Conservation (phyloP, 2,888 invertebrate species). For the Agrilus mali region DNA sequence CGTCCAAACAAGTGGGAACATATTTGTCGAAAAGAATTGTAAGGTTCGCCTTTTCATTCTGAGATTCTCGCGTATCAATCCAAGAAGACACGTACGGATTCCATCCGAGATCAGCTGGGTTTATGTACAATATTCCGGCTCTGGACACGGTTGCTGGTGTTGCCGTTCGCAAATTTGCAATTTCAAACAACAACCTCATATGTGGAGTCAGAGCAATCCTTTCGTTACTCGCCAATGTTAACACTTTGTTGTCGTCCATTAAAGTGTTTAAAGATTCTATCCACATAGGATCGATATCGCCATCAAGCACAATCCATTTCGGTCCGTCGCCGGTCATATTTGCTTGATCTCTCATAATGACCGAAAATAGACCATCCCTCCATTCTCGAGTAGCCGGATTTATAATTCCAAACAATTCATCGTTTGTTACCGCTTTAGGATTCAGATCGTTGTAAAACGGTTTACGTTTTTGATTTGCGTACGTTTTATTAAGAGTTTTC, state of each 20-base stretch:
- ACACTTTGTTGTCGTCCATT: slow-evolving; percentile 94
- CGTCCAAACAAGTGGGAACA: slow-evolving; percentile 72
- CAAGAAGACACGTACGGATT: slow-evolving; percentile 85
- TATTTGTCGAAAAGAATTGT: slow-evolving; percentile 88
- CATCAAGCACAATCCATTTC: slow-evolving; percentile 92
- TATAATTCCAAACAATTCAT: slow-evolving; percentile 88
- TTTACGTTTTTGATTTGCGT: slow-evolving; percentile 66
- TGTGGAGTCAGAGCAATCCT: slow-evolving; percentile 78
- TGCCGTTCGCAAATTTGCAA: slow-evolving; percentile 77
- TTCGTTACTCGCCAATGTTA: slow-evolving; percentile 90
- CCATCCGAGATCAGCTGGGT: slow-evolving; percentile 91
- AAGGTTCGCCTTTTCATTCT: slow-evolving; percentile 65
- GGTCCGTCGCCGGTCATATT: slow-evolving; percentile 75
- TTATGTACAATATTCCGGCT: slow-evolving; percentile 89
- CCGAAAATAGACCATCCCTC: slow-evolving; percentile 84
- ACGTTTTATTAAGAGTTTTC: slow-evolving; percentile 78
- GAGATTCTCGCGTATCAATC: slow-evolving; percentile 64
- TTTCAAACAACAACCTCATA: slow-evolving; percentile 91
- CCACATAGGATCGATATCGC: slow-evolving; percentile 98
- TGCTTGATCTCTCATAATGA: slow-evolving; percentile 87
- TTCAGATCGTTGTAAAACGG: slow-evolving; percentile 84
- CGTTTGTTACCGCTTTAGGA: slow-evolving; percentile 91
- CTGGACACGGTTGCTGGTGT: slow-evolving; percentile 93
- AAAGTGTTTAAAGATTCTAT: slow-evolving; percentile 92
- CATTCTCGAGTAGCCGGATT: slow-evolving; percentile 89